Evolutionary conservation across 2,888 invertebrate genomes (phyloP), one percentile per base, ranked within the genome.

Genomic region (Eilema sororculum): DNA sequence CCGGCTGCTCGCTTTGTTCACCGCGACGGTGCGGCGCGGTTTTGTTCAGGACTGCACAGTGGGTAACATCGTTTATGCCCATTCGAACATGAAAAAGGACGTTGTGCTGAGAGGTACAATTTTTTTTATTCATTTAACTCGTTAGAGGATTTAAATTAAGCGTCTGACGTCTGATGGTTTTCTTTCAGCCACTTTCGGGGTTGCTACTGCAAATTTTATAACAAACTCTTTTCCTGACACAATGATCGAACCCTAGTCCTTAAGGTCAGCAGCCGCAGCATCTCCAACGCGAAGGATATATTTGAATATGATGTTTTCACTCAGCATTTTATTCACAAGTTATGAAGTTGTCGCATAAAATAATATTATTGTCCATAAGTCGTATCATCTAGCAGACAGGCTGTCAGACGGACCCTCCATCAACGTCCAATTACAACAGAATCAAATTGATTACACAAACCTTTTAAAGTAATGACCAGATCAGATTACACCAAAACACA

Each of bases 1-100:
- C 78, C 77, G 80, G 79, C 82, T 79, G 72, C 70, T 77, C 76
- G 28, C 79, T 80, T 73, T 77, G 77, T 81, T 73, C 78, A 72
- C 69, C 58, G 64, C 41, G n/a, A 30, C 56, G 30, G 12, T 20
- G 37, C 12, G 37, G 6, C 5, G 25, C 30, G 20, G 13, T 12
- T 25, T 24, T 28, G 28, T 20, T 59, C 28, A 24, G 22, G 8
- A 37, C 22, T 13, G 13, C 22, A 37, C 37, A 62, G 20, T n/a
- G 16, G 20, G 20, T 20, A n/a, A 63, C 63, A 41, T 63, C n/a
- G 41, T 25, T 63, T 46, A 37, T 37, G 37, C 37, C 37, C 37
- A 62, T 24, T 24, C 37, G 61, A 16, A 33, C 16, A 16, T 37
- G n/a, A 22, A 61, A 52, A 52, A 52, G 52, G n/a, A 52, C 9